A percentile compares a stretch with the other conserved stretches of the same genome.
Evolutionary conservation across 2,888 invertebrate species (phyloP).

Genomic region (Chironomus tentans): DNA sequence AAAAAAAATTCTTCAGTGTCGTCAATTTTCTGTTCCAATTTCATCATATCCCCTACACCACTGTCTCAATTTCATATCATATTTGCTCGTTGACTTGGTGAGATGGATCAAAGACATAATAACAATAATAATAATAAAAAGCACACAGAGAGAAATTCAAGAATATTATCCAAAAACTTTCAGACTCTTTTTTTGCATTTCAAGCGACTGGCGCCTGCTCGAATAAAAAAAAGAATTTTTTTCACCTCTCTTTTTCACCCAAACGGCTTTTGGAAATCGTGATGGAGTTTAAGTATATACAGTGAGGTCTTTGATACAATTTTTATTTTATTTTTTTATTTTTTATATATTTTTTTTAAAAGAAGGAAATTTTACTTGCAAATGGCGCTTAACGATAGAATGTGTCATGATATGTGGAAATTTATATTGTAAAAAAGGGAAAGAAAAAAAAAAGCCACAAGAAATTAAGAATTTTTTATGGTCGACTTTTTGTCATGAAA

Average conservation of each 20-base stretch:
- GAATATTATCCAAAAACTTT: slow-evolving; percentile 17
- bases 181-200: slow-evolving; percentile 24
- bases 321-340: too few species aligned
- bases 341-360: background rate
- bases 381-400: slow-evolving; percentile 1
- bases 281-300: background rate
- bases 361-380: slow-evolving; percentile 5
- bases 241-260: slow-evolving; percentile 1
- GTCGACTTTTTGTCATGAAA: background rate
- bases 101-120: slow-evolving; percentile 8
- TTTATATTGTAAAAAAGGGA: background rate
- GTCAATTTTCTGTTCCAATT: background rate
- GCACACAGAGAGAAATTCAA: background rate
- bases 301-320: background rate
- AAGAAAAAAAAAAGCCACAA: background rate
- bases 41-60: background rate
- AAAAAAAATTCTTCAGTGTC: too few species aligned
- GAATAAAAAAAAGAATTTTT: background rate
- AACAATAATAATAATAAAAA: background rate
- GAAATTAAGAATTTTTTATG: background rate
- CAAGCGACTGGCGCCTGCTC: slow-evolving; percentile 16
- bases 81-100: too few species aligned
- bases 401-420: background rate
- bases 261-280: background rate
- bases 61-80: background rate